Percentiles rank a stretch among this genome's conserved stretches.
These are phyloP conservation scores for Hydropotes inermis DNA, from an alignment of 2,113 vertebrate genomes.

Conservation along the genomic window DNA sequence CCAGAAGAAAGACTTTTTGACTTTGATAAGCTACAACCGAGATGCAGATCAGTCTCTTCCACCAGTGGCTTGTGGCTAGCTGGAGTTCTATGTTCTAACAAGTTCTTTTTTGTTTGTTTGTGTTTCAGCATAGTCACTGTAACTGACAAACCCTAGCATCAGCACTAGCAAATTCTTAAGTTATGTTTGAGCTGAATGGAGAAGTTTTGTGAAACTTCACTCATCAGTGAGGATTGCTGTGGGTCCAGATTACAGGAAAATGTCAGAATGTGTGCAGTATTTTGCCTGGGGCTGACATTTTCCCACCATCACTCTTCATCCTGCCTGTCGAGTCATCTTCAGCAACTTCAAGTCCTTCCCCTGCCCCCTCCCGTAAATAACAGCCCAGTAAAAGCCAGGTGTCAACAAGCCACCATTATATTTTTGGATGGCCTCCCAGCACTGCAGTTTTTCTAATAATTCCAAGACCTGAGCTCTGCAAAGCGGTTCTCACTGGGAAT, in stretches of 20 bases:
- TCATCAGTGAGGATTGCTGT: fast-evolving
- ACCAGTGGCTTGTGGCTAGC: too few relatives aligned
- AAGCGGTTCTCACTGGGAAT: not conserved
- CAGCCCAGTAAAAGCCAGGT: not conserved
- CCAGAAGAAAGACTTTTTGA: not conserved
- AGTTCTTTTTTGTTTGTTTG: not conserved
- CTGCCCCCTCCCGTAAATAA: not conserved
- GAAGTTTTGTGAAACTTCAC: not conserved
- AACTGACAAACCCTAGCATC: not conserved
- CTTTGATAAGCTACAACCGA: not conserved
- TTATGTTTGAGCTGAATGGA: not conserved
- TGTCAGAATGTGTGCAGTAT: not conserved
- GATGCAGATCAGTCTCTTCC: not conserved
- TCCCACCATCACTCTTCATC: not conserved
- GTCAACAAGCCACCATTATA: not conserved
- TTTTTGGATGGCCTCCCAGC: not conserved
- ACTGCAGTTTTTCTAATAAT: not conserved
- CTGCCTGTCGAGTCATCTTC: not conserved
- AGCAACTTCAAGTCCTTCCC: not conserved
- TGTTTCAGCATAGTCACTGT: not conserved
- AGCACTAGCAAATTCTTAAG: not conserved
- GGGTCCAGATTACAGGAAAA: not conserved
- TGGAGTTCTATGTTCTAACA: not conserved
- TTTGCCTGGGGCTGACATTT: not conserved
- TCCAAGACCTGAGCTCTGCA: not conserved